These are phyloP conservation scores for Oncorhynchus kisutch DNA, from an alignment of 2,113 vertebrate genomes.

Conservation along the genomic window DNA sequence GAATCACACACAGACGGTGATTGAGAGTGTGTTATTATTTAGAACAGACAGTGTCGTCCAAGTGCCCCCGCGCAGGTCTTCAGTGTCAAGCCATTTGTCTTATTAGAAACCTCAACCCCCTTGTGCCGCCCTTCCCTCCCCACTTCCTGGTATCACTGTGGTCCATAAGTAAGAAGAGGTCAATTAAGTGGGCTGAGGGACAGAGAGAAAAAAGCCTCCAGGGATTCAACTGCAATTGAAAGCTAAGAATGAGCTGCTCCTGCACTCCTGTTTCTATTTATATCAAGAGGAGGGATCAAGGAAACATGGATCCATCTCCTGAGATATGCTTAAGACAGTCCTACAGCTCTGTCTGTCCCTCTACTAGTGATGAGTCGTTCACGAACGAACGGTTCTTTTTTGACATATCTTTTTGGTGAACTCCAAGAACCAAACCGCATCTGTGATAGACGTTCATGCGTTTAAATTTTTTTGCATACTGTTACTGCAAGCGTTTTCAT, in stretches of 20 bases:
- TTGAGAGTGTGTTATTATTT: neutral
- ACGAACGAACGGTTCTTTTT: too few relatives aligned
- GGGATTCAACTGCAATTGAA: conserved; percentile 22
- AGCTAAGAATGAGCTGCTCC: neutral
- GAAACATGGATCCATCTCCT: neutral
- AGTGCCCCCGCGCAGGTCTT: neutral
- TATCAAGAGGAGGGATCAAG: conserved; percentile 8
- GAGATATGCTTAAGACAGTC: neutral
- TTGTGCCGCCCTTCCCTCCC: conserved; percentile 8
- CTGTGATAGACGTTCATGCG: too few relatives aligned
- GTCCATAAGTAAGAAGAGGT: conserved; percentile 13
- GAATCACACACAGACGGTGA: too few relatives aligned
- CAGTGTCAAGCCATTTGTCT: conserved; percentile 2
- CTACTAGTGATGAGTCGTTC: too few relatives aligned
- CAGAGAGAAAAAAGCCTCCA: conserved; percentile 16
- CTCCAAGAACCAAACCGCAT: too few relatives aligned
- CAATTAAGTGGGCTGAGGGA: conserved; percentile 14
- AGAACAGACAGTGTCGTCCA: neutral
- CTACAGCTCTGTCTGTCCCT: neutral
- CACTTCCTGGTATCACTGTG: conserved; percentile 14
- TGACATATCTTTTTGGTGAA: too few relatives aligned
- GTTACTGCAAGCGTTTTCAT: neutral
- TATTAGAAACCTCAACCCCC: conserved; percentile 21
- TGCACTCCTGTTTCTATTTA: conserved; percentile 25
- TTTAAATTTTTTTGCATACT: too few relatives aligned